phyloP scores from a whole-genome alignment of 2,797 vertebrate genomes.

The Hypotaenidia okinawae region DNA sequence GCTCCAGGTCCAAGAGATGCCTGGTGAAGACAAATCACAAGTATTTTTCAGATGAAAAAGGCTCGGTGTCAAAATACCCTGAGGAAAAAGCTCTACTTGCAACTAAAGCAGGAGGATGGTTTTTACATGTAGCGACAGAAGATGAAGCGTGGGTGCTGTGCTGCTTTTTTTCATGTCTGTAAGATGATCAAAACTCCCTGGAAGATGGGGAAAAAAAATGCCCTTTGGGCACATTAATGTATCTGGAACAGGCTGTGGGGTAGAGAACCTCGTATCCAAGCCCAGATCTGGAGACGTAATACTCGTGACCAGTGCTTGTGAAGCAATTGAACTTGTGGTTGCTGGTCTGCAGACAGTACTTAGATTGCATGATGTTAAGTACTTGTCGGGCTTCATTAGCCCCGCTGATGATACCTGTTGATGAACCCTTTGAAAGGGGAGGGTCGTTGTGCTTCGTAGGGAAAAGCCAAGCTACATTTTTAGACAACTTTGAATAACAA shows the following conservation, averaged over 20 bases:
- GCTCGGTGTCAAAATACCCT: background rate
- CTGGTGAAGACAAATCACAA: background rate
- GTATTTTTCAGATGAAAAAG: background rate
- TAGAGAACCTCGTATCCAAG: background rate
- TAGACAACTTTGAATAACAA: background rate
- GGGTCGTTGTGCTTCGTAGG: background rate
- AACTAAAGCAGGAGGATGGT: background rate
- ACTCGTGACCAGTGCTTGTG: background rate
- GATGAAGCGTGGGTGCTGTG: background rate
- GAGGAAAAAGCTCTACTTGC: background rate
- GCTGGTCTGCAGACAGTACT: background rate
- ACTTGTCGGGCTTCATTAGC: background rate
- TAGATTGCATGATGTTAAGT: background rate
- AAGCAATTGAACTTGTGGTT: background rate
- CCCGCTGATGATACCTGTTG: background rate
- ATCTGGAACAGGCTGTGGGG: background rate
- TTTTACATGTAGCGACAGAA: background rate
- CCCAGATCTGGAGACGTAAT: background rate
- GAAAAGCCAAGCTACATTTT: background rate
- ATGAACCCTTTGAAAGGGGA: background rate
- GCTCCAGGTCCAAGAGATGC: background rate
- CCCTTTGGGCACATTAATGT: accelerated
- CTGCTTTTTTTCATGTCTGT: background rate
- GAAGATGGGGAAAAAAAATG: background rate
- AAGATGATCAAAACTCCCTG: background rate